phyloP scores from a whole-genome alignment of 2,113 vertebrate species.

The Chionis minor region DNA sequence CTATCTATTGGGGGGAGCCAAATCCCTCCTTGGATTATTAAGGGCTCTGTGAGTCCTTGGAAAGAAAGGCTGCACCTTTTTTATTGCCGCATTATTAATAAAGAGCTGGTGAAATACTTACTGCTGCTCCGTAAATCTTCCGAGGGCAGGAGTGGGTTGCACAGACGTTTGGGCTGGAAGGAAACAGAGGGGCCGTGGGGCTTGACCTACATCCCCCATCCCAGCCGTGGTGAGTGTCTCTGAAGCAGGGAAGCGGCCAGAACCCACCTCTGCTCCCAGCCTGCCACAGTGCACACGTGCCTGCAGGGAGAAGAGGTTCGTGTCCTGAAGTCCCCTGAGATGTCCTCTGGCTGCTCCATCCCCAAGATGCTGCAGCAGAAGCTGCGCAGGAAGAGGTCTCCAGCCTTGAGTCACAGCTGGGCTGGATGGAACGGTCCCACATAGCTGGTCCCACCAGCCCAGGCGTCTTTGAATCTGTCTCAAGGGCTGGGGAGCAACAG shows the following conservation, averaged over 20 bases:
- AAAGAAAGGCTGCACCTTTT: slow-evolving; percentile 16
- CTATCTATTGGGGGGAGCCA: slow-evolving; percentile 8
- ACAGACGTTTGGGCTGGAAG: not conserved
- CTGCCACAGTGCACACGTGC: fast-evolving
- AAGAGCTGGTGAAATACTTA: slow-evolving; percentile 53
- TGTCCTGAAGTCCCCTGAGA: not conserved
- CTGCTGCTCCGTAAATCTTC: slow-evolving; percentile 43
- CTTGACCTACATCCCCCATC: not conserved
- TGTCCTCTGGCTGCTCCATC: not conserved
- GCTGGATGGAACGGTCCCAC: not conserved
- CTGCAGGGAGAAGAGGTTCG: not conserved
- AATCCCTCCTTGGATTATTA: slow-evolving; percentile 52
- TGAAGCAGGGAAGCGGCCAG: not conserved
- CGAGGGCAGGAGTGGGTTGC: not conserved
- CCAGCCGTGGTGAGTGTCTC: fast-evolving
- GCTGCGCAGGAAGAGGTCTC: not conserved
- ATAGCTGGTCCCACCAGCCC: not conserved
- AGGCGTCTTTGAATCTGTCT: not conserved
- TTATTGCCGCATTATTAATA: slow-evolving; percentile 44
- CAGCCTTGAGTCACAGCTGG: not conserved
- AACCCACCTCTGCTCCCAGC: not conserved
- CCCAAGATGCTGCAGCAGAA: not conserved
- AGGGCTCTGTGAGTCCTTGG: not conserved
- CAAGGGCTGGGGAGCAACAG: not conserved
- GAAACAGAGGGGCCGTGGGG: not conserved